Percentiles rank a stretch among this genome's conserved stretches.
These are phyloP conservation scores for Bombus superbus DNA, from an alignment of 1,140 invertebrate genomes.

Conservation along the genomic window DNA sequence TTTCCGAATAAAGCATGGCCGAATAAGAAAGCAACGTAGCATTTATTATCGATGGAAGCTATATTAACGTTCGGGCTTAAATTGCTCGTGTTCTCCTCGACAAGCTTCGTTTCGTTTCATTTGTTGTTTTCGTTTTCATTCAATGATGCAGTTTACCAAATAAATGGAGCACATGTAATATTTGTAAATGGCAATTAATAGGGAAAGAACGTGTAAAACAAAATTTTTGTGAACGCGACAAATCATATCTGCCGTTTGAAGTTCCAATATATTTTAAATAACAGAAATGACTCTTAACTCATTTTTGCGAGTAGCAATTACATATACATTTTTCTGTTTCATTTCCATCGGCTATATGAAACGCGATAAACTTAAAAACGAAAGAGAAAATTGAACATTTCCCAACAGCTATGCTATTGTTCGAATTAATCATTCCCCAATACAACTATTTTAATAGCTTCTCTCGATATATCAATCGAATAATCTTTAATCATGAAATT, in stretches of 20 bases:
- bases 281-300: not conserved
- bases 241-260: not conserved
- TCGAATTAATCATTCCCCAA: too few relatives aligned
- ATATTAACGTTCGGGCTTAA: not conserved
- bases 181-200: too few relatives aligned
- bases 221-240: not conserved
- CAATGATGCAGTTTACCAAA: not conserved
- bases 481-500: too few relatives aligned
- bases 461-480: too few relatives aligned
- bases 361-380: not conserved
- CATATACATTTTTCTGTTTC: not conserved
- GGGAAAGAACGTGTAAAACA: not conserved
- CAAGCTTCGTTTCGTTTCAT: not conserved
- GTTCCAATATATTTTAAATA: too few relatives aligned
- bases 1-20: not conserved
- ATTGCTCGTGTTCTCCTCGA: too few relatives aligned
- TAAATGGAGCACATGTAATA: not conserved
- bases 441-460: too few relatives aligned
- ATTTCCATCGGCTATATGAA: not conserved
- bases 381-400: not conserved
- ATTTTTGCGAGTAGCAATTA: not conserved
- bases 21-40: not conserved
- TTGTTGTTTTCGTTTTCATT: too few relatives aligned
- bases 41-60: not conserved
- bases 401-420: not conserved